phyloP scores from a whole-genome alignment of 2,797 vertebrate species.

The Sebastes wilsoni region DNA sequence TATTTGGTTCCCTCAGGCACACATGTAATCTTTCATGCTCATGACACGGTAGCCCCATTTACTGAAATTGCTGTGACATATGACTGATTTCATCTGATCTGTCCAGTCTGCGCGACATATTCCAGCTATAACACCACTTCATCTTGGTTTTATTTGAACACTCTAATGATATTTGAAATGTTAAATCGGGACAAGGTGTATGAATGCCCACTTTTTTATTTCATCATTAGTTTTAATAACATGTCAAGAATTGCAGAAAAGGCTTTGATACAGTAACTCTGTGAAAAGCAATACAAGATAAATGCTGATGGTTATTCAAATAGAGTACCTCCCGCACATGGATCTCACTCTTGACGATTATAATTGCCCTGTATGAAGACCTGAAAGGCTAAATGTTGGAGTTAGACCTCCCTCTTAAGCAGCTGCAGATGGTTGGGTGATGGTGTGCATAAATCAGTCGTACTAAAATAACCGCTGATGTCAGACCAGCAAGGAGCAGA shows the following conservation, averaged over 20 bases:
- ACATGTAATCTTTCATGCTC: slow-evolving; percentile 15
- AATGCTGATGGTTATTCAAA: not conserved
- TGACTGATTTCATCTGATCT: slow-evolving; percentile 29
- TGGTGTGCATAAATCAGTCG: not conserved
- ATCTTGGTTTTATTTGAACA: not conserved
- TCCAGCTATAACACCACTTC: not conserved
- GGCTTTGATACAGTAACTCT: not conserved
- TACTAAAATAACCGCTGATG: slow-evolving; percentile 19
- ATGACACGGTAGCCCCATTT: slow-evolving; percentile 19
- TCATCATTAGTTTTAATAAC: not conserved
- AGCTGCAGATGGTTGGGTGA: slow-evolving; percentile 3
- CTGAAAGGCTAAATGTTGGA: slow-evolving; percentile 4
- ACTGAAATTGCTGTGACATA: slow-evolving; percentile 29
- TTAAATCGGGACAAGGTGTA: not conserved
- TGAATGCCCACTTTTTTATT: not conserved
- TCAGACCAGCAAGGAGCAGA: slow-evolving; percentile 17
- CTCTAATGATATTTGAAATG: not conserved
- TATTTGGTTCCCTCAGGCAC: slow-evolving; percentile 26
- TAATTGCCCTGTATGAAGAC: not conserved
- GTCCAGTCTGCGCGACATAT: not conserved
- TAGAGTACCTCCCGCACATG: not conserved
- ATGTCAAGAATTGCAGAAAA: not conserved
- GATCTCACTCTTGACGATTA: not conserved
- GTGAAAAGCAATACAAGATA: not conserved
- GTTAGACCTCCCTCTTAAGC: not conserved